Evolutionary conservation across 2,797 vertebrate species (phyloP).

Genomic region (Euphonia xanthogaster): DNA sequence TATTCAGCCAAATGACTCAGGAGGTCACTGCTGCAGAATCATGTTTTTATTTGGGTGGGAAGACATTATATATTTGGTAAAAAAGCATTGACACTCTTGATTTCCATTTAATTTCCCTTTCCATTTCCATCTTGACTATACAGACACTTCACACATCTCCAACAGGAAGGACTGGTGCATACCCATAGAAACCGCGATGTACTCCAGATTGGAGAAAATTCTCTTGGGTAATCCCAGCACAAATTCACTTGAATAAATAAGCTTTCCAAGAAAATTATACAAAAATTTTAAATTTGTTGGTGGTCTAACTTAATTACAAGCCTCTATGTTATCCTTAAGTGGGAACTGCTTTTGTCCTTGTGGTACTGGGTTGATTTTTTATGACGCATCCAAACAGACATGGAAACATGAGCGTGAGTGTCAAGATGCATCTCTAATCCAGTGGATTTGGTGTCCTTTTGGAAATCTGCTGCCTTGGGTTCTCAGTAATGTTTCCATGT

Average conservation of each 20-base stretch:
- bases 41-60: conserved; percentile 20
- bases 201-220: background rate
- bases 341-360: background rate
- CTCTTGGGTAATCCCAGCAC: background rate
- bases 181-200: background rate
- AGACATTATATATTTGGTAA: background rate
- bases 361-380: background rate
- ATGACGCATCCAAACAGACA: background rate
- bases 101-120: background rate
- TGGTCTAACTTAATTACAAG: background rate
- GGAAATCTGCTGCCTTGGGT: background rate
- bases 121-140: background rate
- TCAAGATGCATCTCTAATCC: background rate
- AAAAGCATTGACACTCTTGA: background rate
- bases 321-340: background rate
- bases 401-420: rapidly evolving
- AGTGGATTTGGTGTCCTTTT: background rate
- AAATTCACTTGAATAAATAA: background rate
- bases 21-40: background rate
- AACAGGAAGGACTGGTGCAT: background rate
- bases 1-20: background rate
- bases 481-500: background rate
- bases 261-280: background rate
- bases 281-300: background rate
- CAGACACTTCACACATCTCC: background rate